Conservation (phyloP, 92 coral and sea anemone species). For the Galaxea fascicularis region DNA sequence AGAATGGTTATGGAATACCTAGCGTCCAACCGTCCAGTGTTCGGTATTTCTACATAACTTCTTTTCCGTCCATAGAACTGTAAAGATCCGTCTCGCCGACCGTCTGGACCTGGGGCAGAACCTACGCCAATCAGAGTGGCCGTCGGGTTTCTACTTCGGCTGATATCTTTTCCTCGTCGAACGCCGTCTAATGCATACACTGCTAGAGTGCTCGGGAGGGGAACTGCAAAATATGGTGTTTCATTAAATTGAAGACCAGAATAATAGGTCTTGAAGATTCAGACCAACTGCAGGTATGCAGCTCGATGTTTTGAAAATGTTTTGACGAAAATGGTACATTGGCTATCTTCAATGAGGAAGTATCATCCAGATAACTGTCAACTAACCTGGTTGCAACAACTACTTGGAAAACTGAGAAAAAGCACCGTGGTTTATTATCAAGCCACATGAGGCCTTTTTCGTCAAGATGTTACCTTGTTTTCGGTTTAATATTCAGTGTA, state of each 20-base stretch:
- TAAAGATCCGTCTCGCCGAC: constrained; percentile 73
- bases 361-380: background rate
- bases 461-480: too few species aligned
- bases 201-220: constrained; percentile 50
- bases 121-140: constrained; percentile 62
- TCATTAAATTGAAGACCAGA: background rate
- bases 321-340: background rate
- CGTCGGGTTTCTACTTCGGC: constrained; percentile 59
- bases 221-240: constrained; percentile 31
- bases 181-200: constrained; percentile 70
- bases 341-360: background rate
- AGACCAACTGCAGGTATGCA: too few species aligned
- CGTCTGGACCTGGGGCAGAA: constrained; percentile 74
- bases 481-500: too few species aligned
- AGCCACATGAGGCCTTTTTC: background rate
- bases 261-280: too few species aligned
- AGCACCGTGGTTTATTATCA: background rate
- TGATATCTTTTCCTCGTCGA: constrained; percentile 71
- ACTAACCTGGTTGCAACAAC: background rate
- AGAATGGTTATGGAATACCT: constrained; percentile 74
- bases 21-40: constrained; percentile 71
- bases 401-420: background rate
- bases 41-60: constrained; percentile 79
- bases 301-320: too few species aligned
- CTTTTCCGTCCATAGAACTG: constrained; percentile 60